A percentile compares a stretch with the other conserved stretches of the same genome.
phyloP scores from a whole-genome alignment of 2,888 invertebrate genomes.

The Hetaerina titia region DNA sequence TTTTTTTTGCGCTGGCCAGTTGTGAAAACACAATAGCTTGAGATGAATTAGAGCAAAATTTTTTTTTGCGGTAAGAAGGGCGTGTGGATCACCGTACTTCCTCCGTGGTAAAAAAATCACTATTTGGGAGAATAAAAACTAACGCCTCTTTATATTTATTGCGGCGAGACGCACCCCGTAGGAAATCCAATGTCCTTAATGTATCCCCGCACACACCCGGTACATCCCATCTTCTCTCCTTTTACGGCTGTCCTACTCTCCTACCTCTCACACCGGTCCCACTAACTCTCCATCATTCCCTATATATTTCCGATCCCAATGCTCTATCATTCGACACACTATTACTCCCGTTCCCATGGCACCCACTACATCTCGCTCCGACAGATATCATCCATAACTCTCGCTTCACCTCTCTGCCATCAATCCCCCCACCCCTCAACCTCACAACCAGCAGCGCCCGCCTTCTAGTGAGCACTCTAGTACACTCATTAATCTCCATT shows the following conservation, averaged over 20 bases:
- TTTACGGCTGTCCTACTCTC: not conserved
- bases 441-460: not conserved
- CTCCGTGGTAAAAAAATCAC: too few relatives aligned
- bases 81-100: too few relatives aligned
- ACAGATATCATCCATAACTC: slow-evolving; percentile 47
- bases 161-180: not conserved
- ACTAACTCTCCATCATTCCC: not conserved
- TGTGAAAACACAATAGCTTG: not conserved
- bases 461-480: slow-evolving; percentile 20
- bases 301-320: not conserved
- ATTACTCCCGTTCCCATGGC: slow-evolving; percentile 14
- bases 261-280: not conserved
- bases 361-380: slow-evolving; percentile 11
- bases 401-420: not conserved
- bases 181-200: not conserved
- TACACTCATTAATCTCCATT: slow-evolving; percentile 24
- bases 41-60: not conserved
- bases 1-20: not conserved
- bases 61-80: not conserved
- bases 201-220: not conserved
- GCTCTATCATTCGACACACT: slow-evolving; percentile 27
- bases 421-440: not conserved
- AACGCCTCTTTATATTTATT: not conserved
- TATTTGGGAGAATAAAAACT: too few relatives aligned
- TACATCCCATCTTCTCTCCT: not conserved